Conservation (phyloP, 2,797 vertebrate species). For the Notamacropus eugenii region DNA sequence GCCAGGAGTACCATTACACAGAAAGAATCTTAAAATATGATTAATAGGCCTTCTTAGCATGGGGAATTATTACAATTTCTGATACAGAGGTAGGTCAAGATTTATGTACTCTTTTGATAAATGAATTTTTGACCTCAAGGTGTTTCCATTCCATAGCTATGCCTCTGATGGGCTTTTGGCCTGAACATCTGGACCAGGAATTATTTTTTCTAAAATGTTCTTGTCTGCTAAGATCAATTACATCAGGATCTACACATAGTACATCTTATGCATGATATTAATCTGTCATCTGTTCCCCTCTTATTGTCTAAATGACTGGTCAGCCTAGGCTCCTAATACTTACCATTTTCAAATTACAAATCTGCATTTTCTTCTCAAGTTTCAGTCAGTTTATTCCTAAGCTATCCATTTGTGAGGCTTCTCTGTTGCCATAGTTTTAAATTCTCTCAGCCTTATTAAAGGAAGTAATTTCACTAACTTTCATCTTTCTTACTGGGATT, state of each 20-base stretch:
- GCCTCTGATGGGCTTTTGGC: not conserved
- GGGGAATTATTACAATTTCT: not conserved
- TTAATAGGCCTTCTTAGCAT: not conserved
- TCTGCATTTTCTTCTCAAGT: slow-evolving; percentile 22
- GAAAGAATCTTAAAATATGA: not conserved
- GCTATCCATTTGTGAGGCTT: not conserved
- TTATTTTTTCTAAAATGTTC: rapidly evolving
- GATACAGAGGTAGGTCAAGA: not conserved
- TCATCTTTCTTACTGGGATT: not conserved
- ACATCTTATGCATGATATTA: not conserved
- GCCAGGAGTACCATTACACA: not conserved
- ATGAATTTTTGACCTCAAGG: not conserved
- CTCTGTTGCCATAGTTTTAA: not conserved
- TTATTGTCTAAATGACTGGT: not conserved
- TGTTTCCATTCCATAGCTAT: not conserved
- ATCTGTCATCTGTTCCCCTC: not conserved
- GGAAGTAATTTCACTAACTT: not conserved
- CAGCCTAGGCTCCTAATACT: not conserved
- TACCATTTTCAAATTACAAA: not conserved
- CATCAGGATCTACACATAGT: not conserved
- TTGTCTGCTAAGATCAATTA: not conserved
- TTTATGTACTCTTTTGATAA: not conserved
- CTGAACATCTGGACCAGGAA: not conserved
- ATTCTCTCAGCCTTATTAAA: not conserved
- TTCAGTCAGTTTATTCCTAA: not conserved